Evolutionary conservation across 2,888 invertebrate species (phyloP).

Genomic region (Drosophila colorata): DNA sequence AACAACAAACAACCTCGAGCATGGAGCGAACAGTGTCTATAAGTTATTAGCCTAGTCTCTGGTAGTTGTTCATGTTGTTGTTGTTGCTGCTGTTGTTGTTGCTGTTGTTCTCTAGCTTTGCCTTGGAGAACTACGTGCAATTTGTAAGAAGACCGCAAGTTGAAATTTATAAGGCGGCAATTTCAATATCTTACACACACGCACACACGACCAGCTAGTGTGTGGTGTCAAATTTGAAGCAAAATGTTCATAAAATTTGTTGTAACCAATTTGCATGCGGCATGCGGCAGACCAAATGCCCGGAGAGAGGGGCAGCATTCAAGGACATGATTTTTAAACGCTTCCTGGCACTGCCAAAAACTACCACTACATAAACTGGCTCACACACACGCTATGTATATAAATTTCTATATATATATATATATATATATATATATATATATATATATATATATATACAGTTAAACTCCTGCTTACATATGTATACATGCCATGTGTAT

Average conservation of each 20-base stretch:
- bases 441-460: constrained; percentile 8
- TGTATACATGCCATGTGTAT: constrained; percentile 60
- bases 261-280: constrained; percentile 74
- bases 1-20: constrained; percentile 5
- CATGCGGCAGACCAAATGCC: background rate
- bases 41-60: constrained; percentile 65
- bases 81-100: constrained; percentile 29
- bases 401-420: no score
- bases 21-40: constrained; percentile 43
- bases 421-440: background rate
- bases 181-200: constrained; percentile 68
- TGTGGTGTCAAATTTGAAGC: constrained; percentile 73
- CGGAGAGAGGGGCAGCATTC: constrained; percentile 29
- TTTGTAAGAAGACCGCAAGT: constrained; percentile 71
- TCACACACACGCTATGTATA: constrained; percentile 9
- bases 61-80: constrained; percentile 4
- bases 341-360: constrained; percentile 59
- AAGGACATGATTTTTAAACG: constrained; percentile 76
- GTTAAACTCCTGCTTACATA: constrained; percentile 19
- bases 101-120: constrained; percentile 27
- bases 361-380: constrained; percentile 39
- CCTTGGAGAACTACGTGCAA: constrained; percentile 53
- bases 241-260: constrained; percentile 77
- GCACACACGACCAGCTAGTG: constrained; percentile 18
- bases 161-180: constrained; percentile 76